phyloP scores from a whole-genome alignment of 2,113 vertebrate species.

The Myanophis thanlyinensis region DNA sequence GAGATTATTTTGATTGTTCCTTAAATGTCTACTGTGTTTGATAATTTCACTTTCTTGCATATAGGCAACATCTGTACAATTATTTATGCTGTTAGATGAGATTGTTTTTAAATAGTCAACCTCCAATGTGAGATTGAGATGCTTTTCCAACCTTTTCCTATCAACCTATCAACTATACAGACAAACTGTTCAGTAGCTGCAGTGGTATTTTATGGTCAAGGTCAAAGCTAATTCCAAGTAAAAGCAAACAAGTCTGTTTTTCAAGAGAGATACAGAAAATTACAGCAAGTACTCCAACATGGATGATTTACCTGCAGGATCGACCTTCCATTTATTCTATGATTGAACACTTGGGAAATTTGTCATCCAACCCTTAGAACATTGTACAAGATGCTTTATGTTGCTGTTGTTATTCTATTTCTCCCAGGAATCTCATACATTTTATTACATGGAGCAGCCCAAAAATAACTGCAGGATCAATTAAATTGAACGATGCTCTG shows the following conservation, averaged over 20 bases:
- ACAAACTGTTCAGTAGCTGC: conserved; percentile 44
- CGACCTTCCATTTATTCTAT: neutral
- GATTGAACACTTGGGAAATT: neutral
- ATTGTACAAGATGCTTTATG: neutral
- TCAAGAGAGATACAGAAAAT: conserved; percentile 41
- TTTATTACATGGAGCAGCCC: neutral
- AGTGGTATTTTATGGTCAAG: conserved; percentile 27
- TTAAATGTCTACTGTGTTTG: conserved; percentile 3
- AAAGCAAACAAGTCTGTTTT: conserved; percentile 58
- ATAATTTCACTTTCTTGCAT: conserved; percentile 22
- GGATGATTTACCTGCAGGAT: neutral
- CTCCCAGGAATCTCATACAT: neutral
- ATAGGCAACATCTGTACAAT: conserved; percentile 18
- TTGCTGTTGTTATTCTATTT: neutral
- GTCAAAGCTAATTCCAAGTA: conserved; percentile 37
- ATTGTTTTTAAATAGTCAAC: conserved; percentile 23
- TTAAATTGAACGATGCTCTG: neutral
- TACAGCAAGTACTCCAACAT: conserved; percentile 21
- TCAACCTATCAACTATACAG: conserved; percentile 33
- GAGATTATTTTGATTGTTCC: neutral
- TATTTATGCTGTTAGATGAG: conserved; percentile 9
- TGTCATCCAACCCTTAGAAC: neutral
- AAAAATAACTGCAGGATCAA: neutral
- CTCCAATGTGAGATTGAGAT: conserved; percentile 29
- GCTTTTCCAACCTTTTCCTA: conserved; percentile 42